Conservation (phyloP, 1,140 invertebrate genomes). For the Nephila pilipes region DNA sequence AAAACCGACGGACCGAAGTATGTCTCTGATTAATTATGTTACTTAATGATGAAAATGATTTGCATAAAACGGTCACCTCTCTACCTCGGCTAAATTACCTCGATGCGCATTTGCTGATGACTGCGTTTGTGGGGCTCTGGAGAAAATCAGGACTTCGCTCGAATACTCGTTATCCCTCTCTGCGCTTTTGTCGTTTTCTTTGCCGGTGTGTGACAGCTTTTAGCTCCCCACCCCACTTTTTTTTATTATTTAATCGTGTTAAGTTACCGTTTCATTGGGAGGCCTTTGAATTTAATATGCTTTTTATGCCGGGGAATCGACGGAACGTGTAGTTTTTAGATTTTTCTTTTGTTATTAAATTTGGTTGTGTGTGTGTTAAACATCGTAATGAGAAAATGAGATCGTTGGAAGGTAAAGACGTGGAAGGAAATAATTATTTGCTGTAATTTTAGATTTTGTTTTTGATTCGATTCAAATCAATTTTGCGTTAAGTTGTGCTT, state of each 20-base stretch:
- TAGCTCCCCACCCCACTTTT: neutral
- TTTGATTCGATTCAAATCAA: too few relatives aligned
- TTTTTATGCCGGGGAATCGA: neutral
- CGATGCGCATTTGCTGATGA: constrained; percentile 12
- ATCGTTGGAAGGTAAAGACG: too few relatives aligned
- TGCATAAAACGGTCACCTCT: constrained; percentile 51
- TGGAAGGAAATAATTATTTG: too few relatives aligned
- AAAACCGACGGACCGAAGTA: constrained; percentile 28
- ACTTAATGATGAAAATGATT: constrained; percentile 66
- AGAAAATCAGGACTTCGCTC: neutral
- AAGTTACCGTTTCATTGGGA: neutral
- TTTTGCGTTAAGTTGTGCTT: too few relatives aligned
- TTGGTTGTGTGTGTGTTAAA: neutral
- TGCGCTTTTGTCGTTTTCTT: neutral
- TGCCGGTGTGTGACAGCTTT: neutral
- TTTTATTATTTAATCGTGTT: neutral
- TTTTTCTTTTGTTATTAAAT: neutral
- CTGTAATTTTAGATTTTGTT: too few relatives aligned
- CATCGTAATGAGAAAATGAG: too few relatives aligned
- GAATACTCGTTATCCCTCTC: neutral
- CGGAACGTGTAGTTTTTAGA: neutral
- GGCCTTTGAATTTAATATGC: neutral
- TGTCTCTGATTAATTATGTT: constrained; percentile 58
- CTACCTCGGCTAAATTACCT: constrained; percentile 25
- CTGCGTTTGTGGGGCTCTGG: neutral